Conservation (phyloP, 2,797 vertebrate species). For the Acanthopagrus latus region DNA sequence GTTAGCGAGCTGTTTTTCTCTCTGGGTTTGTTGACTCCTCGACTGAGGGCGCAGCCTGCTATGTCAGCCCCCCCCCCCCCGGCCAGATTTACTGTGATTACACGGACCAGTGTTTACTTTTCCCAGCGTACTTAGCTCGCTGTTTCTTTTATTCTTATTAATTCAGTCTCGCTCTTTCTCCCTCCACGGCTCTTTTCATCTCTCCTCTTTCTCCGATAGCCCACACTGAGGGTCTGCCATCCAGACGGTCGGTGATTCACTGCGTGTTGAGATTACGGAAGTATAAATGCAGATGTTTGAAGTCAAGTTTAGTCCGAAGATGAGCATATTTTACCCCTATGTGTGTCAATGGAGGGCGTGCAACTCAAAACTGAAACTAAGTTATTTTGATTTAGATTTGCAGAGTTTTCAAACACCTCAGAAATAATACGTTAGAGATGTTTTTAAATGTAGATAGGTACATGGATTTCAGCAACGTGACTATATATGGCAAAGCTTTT, state of each 20-base stretch:
- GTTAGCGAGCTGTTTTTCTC: conserved; percentile 61
- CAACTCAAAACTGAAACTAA: background rate
- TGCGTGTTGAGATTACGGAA: conserved; percentile 15
- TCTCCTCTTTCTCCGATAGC: conserved; percentile 14
- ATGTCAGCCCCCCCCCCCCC: conserved; percentile 47
- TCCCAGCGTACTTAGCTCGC: conserved; percentile 82
- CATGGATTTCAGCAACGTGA: background rate
- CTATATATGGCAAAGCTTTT: conserved; percentile 9
- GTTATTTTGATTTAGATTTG: conserved; percentile 6
- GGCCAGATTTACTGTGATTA: conserved; percentile 78
- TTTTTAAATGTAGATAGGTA: conserved; percentile 12
- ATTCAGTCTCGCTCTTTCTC: conserved; percentile 58
- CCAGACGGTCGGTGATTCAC: conserved; percentile 21
- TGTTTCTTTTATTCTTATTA: conserved; percentile 77
- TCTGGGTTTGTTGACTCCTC: conserved; percentile 80
- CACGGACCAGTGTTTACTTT: conserved; percentile 83
- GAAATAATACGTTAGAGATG: background rate
- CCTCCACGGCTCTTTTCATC: conserved; percentile 44
- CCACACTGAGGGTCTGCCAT: conserved; percentile 16
- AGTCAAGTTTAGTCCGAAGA: conserved; percentile 23
- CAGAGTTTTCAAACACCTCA: conserved; percentile 1
- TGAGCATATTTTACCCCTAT: conserved; percentile 27
- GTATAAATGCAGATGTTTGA: conserved; percentile 31
- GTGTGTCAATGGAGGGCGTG: background rate
- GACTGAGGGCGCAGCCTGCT: conserved; percentile 60